A percentile compares a stretch with the other conserved stretches of the same genome.
These are phyloP conservation scores for Pristionchus fissidentatus DNA, from an alignment of 2,888 invertebrate genomes.

Conservation along the genomic window DNA sequence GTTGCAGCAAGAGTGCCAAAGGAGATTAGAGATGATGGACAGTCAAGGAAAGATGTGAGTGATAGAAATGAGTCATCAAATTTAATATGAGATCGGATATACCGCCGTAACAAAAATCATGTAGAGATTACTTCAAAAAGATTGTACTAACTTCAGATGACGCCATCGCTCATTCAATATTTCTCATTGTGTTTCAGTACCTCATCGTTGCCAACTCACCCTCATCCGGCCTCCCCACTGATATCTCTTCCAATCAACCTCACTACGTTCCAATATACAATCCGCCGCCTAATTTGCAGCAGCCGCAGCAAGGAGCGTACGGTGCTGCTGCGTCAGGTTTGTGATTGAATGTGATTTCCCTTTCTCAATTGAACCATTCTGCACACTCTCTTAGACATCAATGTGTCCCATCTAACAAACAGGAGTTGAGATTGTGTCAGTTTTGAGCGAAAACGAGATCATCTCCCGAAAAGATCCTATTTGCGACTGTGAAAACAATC, in stretches of 20 bases:
- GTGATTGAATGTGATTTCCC: not conserved
- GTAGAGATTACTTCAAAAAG: too few species aligned
- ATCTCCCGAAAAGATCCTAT: too few species aligned
- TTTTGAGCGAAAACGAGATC: too few species aligned
- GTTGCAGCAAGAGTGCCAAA: not conserved
- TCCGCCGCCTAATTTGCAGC: not conserved
- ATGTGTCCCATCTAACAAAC: too few species aligned
- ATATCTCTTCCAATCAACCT: not conserved
- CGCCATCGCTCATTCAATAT: too few species aligned
- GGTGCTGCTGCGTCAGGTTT: not conserved
- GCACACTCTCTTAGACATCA: too few species aligned
- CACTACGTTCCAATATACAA: conserved; percentile 42
- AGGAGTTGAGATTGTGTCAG: too few species aligned
- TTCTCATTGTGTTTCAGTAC: not conserved
- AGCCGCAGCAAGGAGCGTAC: not conserved
- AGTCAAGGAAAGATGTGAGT: conserved; percentile 34
- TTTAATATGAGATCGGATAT: too few species aligned
- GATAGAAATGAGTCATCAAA: not conserved
- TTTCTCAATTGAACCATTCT: not conserved
- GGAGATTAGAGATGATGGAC: conserved; percentile 26
- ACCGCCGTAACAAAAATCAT: too few species aligned
- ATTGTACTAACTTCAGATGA: too few species aligned
- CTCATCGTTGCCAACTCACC: conserved; percentile 8
- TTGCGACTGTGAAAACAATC: too few species aligned
- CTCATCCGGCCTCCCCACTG: not conserved